Base-by-base conservation (phyloP, 2,113 vertebrate genomes). In the Anas platyrhynchos region DNA sequence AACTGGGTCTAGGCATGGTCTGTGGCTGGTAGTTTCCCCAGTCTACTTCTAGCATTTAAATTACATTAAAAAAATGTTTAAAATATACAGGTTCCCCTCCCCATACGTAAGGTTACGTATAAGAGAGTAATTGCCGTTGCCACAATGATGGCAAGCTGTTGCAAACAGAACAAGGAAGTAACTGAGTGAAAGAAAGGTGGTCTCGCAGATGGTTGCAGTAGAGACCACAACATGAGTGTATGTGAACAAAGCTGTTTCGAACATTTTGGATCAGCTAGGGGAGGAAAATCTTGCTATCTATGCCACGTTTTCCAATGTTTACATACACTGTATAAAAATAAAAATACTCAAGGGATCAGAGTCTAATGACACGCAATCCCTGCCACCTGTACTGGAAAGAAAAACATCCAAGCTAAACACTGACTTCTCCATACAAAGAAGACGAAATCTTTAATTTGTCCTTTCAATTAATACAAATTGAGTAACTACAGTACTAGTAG, bases 81-180 rank as follows among this genome's bases (percentile, higher is more conserved):
- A 77, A 74, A 55, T 59, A 16, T 32, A 31, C 18, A 22, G 3
- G 58, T 77, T 7, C 16, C 15, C 22, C 20, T n/a, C 17, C 22
- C 20, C 36, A 44, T 48, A 21, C 9, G 1, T 48, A 15, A 4
- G 46, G 16, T 44, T 23, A n/a, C 7, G 3, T 2, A 11, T 1
- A 2, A 67, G 58, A 50, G 23, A 23, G 8, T 44, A 86, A 52
- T 66, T 80, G 17, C 48, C 38, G n/a, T 77, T 77, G 63, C 20
- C 36, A 18, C 34, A 44, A 13, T 14, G 61, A 29, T 83, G 41
- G 41, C 21, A 73, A 43, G 52, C 14, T 66, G 27, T 50, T 71
- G 52, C 31, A 65, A 65, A 54, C 5, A 12, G 48, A 54, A 81
- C 59, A 44, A 79, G 69, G 52, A 89, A 73, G 41, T 38, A 50